Conservation (phyloP, 2,888 invertebrate genomes). For the Drosophila affinis region DNA sequence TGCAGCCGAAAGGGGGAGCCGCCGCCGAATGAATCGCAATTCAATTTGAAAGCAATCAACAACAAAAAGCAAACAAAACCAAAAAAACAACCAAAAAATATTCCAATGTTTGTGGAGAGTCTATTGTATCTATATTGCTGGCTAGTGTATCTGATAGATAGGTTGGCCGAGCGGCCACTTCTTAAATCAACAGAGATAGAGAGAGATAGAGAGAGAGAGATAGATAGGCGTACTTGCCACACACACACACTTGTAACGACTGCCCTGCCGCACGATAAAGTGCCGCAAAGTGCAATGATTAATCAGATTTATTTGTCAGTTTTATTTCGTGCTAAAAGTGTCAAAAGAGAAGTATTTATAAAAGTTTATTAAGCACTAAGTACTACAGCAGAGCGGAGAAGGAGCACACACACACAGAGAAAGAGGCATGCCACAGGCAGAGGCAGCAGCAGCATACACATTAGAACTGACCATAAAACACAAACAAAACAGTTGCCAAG, state of each 20-base stretch:
- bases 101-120: not conserved
- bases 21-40: slow-evolving; percentile 11
- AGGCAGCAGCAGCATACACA: slow-evolving; percentile 38
- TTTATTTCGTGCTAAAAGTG: slow-evolving; percentile 79
- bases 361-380: slow-evolving; percentile 78
- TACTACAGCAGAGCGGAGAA: slow-evolving; percentile 46
- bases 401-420: slow-evolving; percentile 10
- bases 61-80: not conserved
- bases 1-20: slow-evolving; percentile 4
- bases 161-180: slow-evolving; percentile 15
- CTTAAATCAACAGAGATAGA: slow-evolving; percentile 1
- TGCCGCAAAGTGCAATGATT: slow-evolving; percentile 76
- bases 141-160: slow-evolving; percentile 24
- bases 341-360: slow-evolving; percentile 79
- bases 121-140: not conserved
- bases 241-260: not conserved
- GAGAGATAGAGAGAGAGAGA: not conserved
- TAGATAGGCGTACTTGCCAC: not conserved
- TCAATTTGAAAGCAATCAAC: slow-evolving; percentile 39
- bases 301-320: slow-evolving; percentile 80
- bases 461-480: slow-evolving; percentile 77
- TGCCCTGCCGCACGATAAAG: slow-evolving; percentile 31
- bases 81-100: not conserved
- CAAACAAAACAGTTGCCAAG: slow-evolving; percentile 77
- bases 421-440: not conserved